phyloP scores from a whole-genome alignment of 2,797 vertebrate species.

The Thunnus albacares region DNA sequence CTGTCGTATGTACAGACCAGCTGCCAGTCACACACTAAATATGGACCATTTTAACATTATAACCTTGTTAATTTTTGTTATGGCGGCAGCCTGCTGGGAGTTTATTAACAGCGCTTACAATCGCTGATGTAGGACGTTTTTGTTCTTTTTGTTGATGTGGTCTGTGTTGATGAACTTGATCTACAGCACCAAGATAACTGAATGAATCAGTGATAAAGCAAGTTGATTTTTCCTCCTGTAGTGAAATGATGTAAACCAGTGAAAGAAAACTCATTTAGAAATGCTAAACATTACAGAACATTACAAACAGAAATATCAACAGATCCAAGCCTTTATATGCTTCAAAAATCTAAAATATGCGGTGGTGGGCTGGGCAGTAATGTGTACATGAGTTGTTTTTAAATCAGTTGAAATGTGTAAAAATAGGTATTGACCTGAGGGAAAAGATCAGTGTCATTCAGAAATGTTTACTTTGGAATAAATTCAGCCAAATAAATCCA shows the following conservation, averaged over 20 bases:
- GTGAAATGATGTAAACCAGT: too few species aligned
- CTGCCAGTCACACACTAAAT: background rate
- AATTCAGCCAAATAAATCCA: background rate
- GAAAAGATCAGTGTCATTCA: background rate
- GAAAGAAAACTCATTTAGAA: too few species aligned
- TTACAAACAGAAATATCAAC: too few species aligned
- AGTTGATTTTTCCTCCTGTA: too few species aligned
- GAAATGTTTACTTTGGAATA: background rate
- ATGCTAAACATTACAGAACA: too few species aligned
- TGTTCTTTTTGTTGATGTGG: background rate
- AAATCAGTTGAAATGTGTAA: background rate
- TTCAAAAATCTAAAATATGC: too few species aligned
- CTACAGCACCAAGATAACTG: background rate
- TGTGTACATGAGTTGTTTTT: background rate
- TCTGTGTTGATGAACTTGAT: too few species aligned
- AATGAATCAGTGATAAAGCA: background rate
- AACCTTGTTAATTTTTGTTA: background rate
- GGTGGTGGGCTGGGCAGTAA: too few species aligned
- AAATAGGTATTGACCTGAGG: background rate
- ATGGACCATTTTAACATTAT: background rate
- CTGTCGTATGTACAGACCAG: slow-evolving; percentile 90
- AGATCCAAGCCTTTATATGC: too few species aligned
- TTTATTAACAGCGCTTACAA: too few species aligned
- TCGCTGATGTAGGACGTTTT: background rate
- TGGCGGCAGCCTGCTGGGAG: background rate